Evolutionary conservation across 2,113 vertebrate genomes (phyloP).

Genomic region (Romanogobio albipinnatus): DNA sequence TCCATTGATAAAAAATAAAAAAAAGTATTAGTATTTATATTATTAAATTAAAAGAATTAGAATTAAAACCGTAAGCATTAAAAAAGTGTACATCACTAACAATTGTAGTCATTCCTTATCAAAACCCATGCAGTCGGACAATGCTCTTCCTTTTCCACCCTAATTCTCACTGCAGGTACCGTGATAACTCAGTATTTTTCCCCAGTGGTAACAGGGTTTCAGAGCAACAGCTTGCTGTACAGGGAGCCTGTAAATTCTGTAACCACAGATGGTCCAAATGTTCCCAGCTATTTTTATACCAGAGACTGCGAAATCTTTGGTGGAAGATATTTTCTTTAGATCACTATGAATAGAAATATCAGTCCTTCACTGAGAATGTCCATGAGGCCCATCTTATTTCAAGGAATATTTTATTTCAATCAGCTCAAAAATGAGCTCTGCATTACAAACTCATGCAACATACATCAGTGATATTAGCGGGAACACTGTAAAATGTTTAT

Average conservation of each 20-base stretch:
- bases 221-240: constrained; percentile 23
- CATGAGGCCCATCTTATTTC: background rate
- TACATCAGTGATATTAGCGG: constrained; percentile 16
- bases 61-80: too few species aligned
- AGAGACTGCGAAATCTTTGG: background rate
- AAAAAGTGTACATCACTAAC: too few species aligned
- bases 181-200: background rate
- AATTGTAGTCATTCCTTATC: background rate
- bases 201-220: background rate
- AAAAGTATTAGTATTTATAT: too few species aligned
- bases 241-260: background rate
- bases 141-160: background rate
- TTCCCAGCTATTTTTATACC: constrained; percentile 28
- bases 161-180: background rate
- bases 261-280: constrained; percentile 21
- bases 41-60: too few species aligned
- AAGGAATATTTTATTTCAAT: background rate
- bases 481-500: constrained; percentile 45
- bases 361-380: background rate
- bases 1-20: background rate
- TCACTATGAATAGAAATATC: background rate
- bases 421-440: constrained; percentile 3
- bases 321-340: background rate
- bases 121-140: background rate
- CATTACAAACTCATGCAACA: constrained; percentile 37